Evolutionary conservation across 2,113 vertebrate species (phyloP), one percentile per base, ranked within the genome.

Genomic region (Oncorhynchus mykiss): DNA sequence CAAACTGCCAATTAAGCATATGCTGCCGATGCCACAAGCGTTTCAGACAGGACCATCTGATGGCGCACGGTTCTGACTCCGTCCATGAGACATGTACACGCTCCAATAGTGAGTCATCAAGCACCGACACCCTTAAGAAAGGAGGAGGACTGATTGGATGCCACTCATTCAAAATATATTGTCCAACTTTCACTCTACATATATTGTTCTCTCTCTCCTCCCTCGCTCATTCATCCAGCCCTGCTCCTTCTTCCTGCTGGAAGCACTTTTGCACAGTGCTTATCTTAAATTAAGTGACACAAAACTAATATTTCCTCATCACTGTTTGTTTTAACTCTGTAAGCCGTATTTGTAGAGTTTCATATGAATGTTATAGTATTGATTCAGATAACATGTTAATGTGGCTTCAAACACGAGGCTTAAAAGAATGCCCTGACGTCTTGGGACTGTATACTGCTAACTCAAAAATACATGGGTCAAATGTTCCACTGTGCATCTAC

Each of bases 1-100:
- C 89, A 84, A 89, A 88, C 82, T 88, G 84, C 84, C 90, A 89
- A 89, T 92, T 89, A 92, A 82, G 84, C 90, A 90, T 92, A 91
- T 90, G 90, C 80, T 87, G 84, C 86, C 75, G 86, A 88, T 78
- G 80, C 80, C 87, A 73, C 84, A 82, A 80, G 81, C 86, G 85
- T 54, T 85, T 88, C 86, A 72, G 82, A 89, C 80, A 74, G 76
- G 76, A 84, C 68, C 87, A 85, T 91, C 85, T 91, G 88, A 91
- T 78, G 81, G 76, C 80, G 69, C 78, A 83, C 82, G 70, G 49
- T 51, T 76, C 64, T 54, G 70, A 85, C 76, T 85, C 70, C 73
- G 88, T 87, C 87, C 71, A 65, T 25, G 83, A 84, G 80, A 88
- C 29, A 65, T 85, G 83, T 77, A 89, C 79, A 39, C 62, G 16